Evolutionary conservation across 2,113 vertebrate genomes (phyloP).

Genomic region (Muntiacus reevesi): DNA sequence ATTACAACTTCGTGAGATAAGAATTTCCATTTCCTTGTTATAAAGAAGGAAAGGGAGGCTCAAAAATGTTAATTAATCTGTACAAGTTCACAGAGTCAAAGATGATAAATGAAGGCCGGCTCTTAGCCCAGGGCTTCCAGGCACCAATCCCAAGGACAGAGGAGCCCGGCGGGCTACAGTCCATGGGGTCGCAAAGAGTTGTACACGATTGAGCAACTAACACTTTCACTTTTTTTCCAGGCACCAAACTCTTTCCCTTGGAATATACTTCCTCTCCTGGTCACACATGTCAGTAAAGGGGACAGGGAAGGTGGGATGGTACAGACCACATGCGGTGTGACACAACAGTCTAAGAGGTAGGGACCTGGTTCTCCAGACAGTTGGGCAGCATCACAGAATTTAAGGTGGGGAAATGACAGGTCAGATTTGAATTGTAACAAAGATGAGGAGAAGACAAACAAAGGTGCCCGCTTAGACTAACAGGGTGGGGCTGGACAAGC

Average conservation of each 20-base stretch:
- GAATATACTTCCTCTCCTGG: background rate
- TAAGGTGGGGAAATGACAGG: background rate
- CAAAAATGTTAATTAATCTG: background rate
- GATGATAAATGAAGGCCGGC: background rate
- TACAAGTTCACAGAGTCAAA: background rate
- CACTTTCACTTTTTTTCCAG: background rate
- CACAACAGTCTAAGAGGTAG: no score
- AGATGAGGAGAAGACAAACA: background rate
- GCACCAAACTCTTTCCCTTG: background rate
- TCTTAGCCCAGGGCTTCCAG: background rate
- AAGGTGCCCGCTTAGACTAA: background rate
- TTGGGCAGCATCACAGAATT: background rate
- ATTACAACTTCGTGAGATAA: background rate
- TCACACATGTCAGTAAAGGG: background rate
- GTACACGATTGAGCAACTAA: background rate
- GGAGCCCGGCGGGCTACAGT: background rate
- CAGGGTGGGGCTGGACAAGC: background rate
- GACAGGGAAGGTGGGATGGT: background rate
- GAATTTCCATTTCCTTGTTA: background rate
- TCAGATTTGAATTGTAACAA: slow-evolving; percentile 15
- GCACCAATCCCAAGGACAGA: background rate
- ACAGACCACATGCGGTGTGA: background rate
- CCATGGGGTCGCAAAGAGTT: background rate
- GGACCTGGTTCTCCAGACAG: background rate
- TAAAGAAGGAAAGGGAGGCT: background rate